Evolutionary conservation across 2,888 invertebrate genomes (phyloP).

Genomic region (Latrodectus elegans): DNA sequence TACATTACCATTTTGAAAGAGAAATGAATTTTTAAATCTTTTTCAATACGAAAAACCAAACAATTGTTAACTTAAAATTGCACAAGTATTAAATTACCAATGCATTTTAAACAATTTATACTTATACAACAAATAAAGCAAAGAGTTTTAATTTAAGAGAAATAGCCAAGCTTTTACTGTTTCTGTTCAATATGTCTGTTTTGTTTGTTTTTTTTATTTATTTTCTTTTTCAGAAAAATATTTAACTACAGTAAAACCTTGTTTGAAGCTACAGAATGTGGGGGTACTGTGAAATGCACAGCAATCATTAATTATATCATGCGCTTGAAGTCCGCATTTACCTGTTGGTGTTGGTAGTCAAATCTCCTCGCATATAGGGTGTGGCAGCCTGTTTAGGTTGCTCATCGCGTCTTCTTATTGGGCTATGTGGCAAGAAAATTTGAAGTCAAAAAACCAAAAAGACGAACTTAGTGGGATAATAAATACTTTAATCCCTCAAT

Average conservation of each 20-base stretch:
- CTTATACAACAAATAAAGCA: too few relatives aligned
- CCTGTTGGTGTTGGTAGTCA: conserved; percentile 51
- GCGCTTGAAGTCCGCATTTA: conserved; percentile 68
- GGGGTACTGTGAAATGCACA: not conserved
- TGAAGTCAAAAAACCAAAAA: conserved; percentile 48
- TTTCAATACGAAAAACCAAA: too few relatives aligned
- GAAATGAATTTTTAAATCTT: too few relatives aligned
- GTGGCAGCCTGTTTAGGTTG: conserved; percentile 64
- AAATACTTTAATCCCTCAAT: too few relatives aligned
- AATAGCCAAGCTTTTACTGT: conserved; percentile 4
- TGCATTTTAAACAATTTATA: too few relatives aligned
- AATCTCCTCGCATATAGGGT: conserved; percentile 45
- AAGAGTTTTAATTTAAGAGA: too few relatives aligned
- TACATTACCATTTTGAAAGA: too few relatives aligned
- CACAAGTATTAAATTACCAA: too few relatives aligned
- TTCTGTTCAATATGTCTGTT: not conserved
- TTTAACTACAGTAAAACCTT: conserved; percentile 68
- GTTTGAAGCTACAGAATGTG: conserved; percentile 7
- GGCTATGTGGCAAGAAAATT: conserved; percentile 67
- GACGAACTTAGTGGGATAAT: conserved; percentile 7
- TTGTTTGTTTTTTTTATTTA: too few relatives aligned
- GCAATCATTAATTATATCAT: conserved; percentile 34
- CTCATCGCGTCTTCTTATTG: conserved; percentile 68
- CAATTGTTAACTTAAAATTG: too few relatives aligned
- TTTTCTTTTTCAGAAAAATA: not conserved